A percentile compares a stretch with the other conserved stretches of the same genome.
These are phyloP conservation scores for Megastigmus dorsalis DNA, from an alignment of 2,888 invertebrate genomes.

Conservation along the genomic window DNA sequence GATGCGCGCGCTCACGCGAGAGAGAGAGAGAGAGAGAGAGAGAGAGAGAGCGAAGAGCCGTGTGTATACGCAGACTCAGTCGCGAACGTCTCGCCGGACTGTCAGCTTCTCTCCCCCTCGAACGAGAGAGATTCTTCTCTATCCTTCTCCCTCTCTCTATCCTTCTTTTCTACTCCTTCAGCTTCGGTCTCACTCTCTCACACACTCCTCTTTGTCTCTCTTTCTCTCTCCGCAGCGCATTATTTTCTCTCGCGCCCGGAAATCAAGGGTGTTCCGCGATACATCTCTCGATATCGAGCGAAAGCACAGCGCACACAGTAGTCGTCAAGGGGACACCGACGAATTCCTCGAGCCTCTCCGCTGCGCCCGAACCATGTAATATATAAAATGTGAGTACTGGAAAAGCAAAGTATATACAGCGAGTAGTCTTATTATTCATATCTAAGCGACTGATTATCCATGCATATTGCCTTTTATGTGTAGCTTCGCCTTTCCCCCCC, in stretches of 20 bases:
- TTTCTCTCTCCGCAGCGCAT: too few relatives aligned
- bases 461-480: not conserved
- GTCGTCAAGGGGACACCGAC: not conserved
- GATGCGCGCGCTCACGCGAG: not conserved
- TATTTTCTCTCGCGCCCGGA: conserved; percentile 25
- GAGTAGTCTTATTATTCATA: not conserved
- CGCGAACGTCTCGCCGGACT: conserved; percentile 8
- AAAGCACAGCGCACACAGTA: not conserved
- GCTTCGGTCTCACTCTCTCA: too few relatives aligned
- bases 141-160: too few relatives aligned
- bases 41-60: not conserved
- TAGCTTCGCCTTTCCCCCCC: conserved; percentile 11
- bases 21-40: too few relatives aligned
- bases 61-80: conserved; percentile 19
- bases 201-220: too few relatives aligned
- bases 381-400: too few relatives aligned
- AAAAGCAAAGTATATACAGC: not conserved
- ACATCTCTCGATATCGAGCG: not conserved
- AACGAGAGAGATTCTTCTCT: conserved; percentile 16
- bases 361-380: conserved; percentile 13
- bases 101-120: conserved; percentile 23
- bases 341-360: not conserved
- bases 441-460: not conserved
- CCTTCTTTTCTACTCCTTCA: too few relatives aligned
- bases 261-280: conserved; percentile 41